Evolutionary conservation across 2,113 vertebrate species (phyloP), one percentile per base, ranked within the genome.

Genomic region (Nothoprocta pentlandii): DNA sequence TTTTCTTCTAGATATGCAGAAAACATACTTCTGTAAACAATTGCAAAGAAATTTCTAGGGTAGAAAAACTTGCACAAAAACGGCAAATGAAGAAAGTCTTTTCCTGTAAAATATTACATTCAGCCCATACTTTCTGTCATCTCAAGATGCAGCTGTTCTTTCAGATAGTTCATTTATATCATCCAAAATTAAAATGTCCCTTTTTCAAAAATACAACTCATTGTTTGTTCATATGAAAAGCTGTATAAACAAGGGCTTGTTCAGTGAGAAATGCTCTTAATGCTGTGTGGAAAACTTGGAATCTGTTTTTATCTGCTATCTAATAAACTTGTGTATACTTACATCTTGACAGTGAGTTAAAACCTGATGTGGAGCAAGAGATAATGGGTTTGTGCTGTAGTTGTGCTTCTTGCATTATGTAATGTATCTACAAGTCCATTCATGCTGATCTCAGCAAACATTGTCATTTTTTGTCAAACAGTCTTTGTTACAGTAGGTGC

Each of bases 111-210:
- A 78, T 32, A 97, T 94, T 94, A 94, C 59, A 92, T 86, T 84
- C 94, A 83, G 67, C 92, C 95, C 95, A 93, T 80, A 90, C 26
- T 70, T 94, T 83, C 28, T 95, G 89, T 96, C 95, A 97, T 97
- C 94, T 97, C 93, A 97, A 97, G 92, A 97, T 96, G 97, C 97
- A 98, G 97, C 96, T 98, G 96, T 92, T 98, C 91, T 97, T 97
- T 97, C 84, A 89, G 81, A 94, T 80, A 95, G 94, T 97, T 97
- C 91, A 97, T 97, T 97, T 91, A 95, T 96, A 95, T 97, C 93
- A 97, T 78, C 90, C 95, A 96, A 95, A 98, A 96, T 97, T 97
- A 97, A 98, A 97, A 97, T 97, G 95, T 91, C 93, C 94, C 97
- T 96, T 97, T 97, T 97, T 94, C 83, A 96, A 96, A 97, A 97